Percentiles rank a stretch among this genome's conserved stretches.
phyloP scores from a whole-genome alignment of 1,140 invertebrate species.

The Eubasilissa regina region DNA sequence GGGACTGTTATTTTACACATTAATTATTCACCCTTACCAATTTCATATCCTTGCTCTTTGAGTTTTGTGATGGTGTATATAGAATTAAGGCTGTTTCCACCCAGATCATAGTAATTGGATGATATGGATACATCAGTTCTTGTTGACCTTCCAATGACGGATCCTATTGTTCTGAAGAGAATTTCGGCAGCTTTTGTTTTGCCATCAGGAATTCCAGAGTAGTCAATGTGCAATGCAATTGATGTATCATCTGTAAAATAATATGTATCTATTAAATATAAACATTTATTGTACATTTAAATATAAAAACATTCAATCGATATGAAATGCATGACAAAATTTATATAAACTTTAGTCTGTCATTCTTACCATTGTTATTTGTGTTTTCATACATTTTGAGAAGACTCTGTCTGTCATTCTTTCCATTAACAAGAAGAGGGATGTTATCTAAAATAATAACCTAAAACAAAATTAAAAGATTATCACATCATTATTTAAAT shows the following conservation, averaged over 20 bases:
- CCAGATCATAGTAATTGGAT: conserved; percentile 87
- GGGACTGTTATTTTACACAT: too few species aligned
- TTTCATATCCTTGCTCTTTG: conserved; percentile 83
- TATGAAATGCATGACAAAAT: too few species aligned
- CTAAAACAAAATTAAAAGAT: conserved; percentile 61
- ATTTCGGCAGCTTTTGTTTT: conserved; percentile 77
- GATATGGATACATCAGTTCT: conserved; percentile 74
- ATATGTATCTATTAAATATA: neutral
- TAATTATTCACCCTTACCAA: conserved; percentile 70
- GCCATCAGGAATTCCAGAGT: conserved; percentile 74
- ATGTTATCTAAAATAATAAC: conserved; percentile 81
- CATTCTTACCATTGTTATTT: conserved; percentile 74
- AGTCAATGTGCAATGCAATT: conserved; percentile 74
- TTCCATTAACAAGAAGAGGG: conserved; percentile 87
- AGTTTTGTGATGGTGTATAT: conserved; percentile 85
- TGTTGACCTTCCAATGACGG: conserved; percentile 77
- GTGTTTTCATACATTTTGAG: conserved; percentile 81
- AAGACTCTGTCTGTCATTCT: conserved; percentile 85
- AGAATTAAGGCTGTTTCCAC: conserved; percentile 90
- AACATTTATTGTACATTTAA: neutral
- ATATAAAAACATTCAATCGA: neutral
- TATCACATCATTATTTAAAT: too few species aligned
- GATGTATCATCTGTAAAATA: conserved; percentile 66
- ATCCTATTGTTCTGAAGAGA: conserved; percentile 81
- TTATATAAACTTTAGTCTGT: neutral